phyloP scores from a whole-genome alignment of 2,113 vertebrate genomes.

The Tinamus guttatus region DNA sequence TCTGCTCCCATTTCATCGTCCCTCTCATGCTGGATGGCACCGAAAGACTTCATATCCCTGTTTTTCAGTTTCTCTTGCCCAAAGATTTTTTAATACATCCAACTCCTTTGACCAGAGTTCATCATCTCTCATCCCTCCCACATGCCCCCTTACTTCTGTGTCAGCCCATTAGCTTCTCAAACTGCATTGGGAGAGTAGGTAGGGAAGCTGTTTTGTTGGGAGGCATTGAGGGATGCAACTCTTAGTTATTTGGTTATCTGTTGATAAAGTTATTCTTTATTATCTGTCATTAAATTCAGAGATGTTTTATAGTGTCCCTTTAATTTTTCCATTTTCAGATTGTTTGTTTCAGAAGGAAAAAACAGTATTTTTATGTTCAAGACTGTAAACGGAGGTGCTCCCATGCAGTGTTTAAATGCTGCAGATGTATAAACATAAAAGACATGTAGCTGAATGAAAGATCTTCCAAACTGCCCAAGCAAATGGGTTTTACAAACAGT shows the following conservation, averaged over 20 bases:
- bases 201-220: background rate
- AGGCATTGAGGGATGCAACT: background rate
- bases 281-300: background rate
- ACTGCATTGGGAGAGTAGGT: background rate
- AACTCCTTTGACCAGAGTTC: background rate
- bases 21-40: background rate
- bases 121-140: background rate
- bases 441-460: background rate
- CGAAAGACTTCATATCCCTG: background rate
- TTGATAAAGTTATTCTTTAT: background rate
- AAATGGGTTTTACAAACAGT: background rate
- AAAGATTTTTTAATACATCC: background rate
- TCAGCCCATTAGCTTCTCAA: background rate
- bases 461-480: background rate
- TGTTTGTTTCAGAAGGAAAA: background rate
- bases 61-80: background rate
- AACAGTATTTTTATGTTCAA: background rate
- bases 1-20: background rate
- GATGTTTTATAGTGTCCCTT: background rate
- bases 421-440: background rate
- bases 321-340: background rate
- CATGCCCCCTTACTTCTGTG: background rate
- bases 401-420: slow-evolving; percentile 10
- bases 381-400: background rate
- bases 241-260: background rate